Evolutionary conservation across 2,888 invertebrate species (phyloP), one percentile per base, ranked within the genome.

Genomic region (Axea sp.): DNA sequence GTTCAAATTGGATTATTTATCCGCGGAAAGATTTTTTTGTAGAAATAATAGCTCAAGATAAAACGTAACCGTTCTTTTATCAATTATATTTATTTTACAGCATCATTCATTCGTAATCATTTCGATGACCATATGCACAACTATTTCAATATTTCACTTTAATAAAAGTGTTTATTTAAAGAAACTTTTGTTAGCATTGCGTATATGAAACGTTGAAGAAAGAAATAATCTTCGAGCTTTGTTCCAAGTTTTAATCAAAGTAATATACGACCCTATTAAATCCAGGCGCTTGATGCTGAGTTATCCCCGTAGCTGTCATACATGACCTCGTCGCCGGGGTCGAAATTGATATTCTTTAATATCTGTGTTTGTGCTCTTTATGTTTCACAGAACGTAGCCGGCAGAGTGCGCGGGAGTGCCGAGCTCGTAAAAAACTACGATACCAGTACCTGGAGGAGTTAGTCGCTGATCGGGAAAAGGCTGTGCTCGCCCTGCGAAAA

Each of bases 381-480:
- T 73, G 47, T 73, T 68, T 71, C 31, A 47, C 87, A 96, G 98
- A 98, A 89, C 92, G 98, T 74, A 98, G 98, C 88, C 92, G 98
- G 80, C 98, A 98, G 90, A 97, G 97, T 89, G 98, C 98, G 78
- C 91, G 98, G 82, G 98, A 98, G 90, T 98, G 98, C 88, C 93
- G 98, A 77, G 98, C 98, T 39, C 92, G 98, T 51, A 98, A 98
- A 90, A 98, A 98, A 88, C 91, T 98, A 75, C 92, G 98, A 51
- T 98, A 98, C 88, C 98, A 98, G 88, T 98, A 98, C 86, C 90
- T 98, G 77, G 98, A 98, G 88, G 98, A 98, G 88, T 89, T 98
- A 77, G 98, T 98, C 1, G 92, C 95, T 0, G 96, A 97, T 87
- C 90, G 98, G 76, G 98, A 98, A 87, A 95, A 96, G 81, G 96